Evolutionary conservation across 2,113 vertebrate species (phyloP), one percentile per base, ranked within the genome.

Genomic region (Rhinogobius similis): DNA sequence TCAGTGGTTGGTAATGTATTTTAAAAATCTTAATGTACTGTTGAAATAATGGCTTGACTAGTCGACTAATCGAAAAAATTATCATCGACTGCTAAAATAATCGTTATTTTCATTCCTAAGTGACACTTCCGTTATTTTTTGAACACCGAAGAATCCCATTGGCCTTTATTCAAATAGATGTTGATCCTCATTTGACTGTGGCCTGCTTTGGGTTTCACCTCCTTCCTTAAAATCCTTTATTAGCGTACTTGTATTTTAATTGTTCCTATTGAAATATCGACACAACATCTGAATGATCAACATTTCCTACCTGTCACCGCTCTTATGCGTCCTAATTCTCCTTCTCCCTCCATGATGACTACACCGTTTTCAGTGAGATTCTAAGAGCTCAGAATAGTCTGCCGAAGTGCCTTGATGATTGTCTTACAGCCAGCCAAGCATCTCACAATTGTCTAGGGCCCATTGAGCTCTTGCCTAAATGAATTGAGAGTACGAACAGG

Each of bases 391-490:
- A 9, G 56, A 63, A 67, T 62, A 65, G 64, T 69, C 77, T 32
- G 52, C 43, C 62, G 27, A 76, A 84, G 62, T 67, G 39, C 9
- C 68, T 43, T 38, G 59, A 21, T 69, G 58, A 80, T 72, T 71
- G 68, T 77, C 66, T 78, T 62, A 20, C 23, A 46, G 7, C 44
- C 27, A 21, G 56, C 62, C 46, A 75, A 50, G 64, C 23, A 21
- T 68, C 75, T 39, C 66, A 0, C 69, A 76, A 77, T 53, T 59
- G 59, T 21, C 10, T 53, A 20, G 67, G 53, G 63, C 26, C 86
- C 73, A 82, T 43, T 65, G 66, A 74, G 62, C 68, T 65, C 68
- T 70, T 73, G 62, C 62, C 77, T 79, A 69, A 85, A 70, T 76
- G 73, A 81, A 78, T 84, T 74, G 70, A 73, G 68, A 72, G 70